phyloP scores from a whole-genome alignment of 2,888 invertebrate species.

The Helicoverpa assulta region DNA sequence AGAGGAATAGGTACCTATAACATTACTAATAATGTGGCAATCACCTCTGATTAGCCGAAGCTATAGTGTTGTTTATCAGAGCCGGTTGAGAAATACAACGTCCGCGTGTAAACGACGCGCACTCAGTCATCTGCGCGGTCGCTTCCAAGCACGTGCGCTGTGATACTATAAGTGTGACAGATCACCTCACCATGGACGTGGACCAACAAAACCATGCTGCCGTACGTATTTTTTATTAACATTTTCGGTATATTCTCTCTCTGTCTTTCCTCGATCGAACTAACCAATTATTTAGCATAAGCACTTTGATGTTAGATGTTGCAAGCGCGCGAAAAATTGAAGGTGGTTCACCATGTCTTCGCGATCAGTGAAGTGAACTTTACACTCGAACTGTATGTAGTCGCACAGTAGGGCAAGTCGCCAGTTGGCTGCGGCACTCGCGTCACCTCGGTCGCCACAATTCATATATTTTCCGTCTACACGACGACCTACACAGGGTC shows the following conservation, averaged over 20 bases:
- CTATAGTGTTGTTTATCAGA: slow-evolving; percentile 78
- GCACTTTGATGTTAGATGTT: slow-evolving; percentile 26
- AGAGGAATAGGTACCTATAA: slow-evolving; percentile 34
- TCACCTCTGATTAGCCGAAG: slow-evolving; percentile 75
- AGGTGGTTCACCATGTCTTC: slow-evolving; percentile 68
- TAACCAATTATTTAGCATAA: slow-evolving; percentile 16
- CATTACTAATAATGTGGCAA: slow-evolving; percentile 64
- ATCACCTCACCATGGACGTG: slow-evolving; percentile 65
- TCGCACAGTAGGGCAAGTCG: slow-evolving; percentile 84
- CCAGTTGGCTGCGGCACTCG: slow-evolving; percentile 86
- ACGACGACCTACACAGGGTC: slow-evolving; percentile 76
- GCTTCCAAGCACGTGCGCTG: slow-evolving; percentile 71
- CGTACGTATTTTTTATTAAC: slow-evolving; percentile 68
- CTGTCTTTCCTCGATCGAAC: slow-evolving; percentile 8
- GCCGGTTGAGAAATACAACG: slow-evolving; percentile 71
- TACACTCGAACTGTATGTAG: slow-evolving; percentile 79
- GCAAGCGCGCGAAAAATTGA: slow-evolving; percentile 64
- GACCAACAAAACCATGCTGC: slow-evolving; percentile 66
- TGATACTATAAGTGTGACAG: slow-evolving; percentile 55
- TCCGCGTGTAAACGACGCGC: slow-evolving; percentile 69
- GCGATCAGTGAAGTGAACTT: slow-evolving; percentile 82
- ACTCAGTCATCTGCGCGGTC: slow-evolving; percentile 71
- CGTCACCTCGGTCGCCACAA: slow-evolving; percentile 74
- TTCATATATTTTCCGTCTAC: slow-evolving; percentile 68
- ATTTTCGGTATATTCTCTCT: slow-evolving; percentile 10